Conservation (phyloP, 2,888 invertebrate genomes). For the Autographa gamma region DNA sequence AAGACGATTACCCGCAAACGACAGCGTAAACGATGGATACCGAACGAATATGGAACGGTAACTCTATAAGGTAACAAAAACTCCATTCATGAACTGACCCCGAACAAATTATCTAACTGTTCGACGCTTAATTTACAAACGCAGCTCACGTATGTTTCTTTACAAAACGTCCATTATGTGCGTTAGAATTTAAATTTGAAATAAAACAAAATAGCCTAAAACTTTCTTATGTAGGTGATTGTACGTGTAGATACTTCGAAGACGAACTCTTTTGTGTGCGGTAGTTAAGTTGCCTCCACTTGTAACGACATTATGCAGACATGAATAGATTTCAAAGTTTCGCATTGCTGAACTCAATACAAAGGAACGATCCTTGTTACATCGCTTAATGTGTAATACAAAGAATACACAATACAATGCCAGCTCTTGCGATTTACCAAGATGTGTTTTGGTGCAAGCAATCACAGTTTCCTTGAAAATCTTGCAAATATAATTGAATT, state of each 20-base stretch:
- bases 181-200: slow-evolving; percentile 66
- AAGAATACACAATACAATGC: slow-evolving; percentile 60
- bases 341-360: slow-evolving; percentile 71
- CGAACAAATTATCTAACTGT: slow-evolving; percentile 81
- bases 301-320: slow-evolving; percentile 45
- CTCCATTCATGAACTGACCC: slow-evolving; percentile 73
- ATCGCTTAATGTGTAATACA: slow-evolving; percentile 50
- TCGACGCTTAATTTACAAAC: slow-evolving; percentile 72
- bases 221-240: slow-evolving; percentile 64
- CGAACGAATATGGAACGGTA: slow-evolving; percentile 71
- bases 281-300: slow-evolving; percentile 43
- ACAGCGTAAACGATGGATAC: slow-evolving; percentile 61
- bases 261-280: slow-evolving; percentile 58
- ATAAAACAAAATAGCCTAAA: slow-evolving; percentile 65
- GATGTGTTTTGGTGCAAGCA: slow-evolving; percentile 45
- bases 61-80: slow-evolving; percentile 71
- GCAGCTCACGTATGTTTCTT: slow-evolving; percentile 68
- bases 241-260: slow-evolving; percentile 16
- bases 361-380: slow-evolving; percentile 73
- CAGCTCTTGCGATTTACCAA: slow-evolving; percentile 57
- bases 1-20: slow-evolving; percentile 70
- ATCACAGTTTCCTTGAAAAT: slow-evolving; percentile 50
- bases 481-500: slow-evolving; percentile 34
- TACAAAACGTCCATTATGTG: slow-evolving; percentile 67
- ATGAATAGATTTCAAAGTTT: slow-evolving; percentile 68